Conservation (phyloP, 2,797 vertebrate genomes). For the Chaetophractus vellerosus region DNA sequence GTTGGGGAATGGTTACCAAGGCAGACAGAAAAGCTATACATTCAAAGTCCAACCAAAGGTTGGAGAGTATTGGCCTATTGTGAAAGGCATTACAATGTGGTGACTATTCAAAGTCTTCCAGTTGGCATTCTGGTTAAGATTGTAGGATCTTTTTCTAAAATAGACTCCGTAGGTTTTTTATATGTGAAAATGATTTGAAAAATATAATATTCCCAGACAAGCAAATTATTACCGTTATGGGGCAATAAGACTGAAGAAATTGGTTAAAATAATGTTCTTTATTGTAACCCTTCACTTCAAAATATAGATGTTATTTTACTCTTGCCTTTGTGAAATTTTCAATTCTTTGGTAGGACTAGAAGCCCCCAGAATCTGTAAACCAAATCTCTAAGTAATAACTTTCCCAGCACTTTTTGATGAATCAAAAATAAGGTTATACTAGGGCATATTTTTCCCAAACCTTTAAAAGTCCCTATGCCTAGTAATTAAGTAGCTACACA, state of each 20-base stretch:
- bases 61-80: not conserved
- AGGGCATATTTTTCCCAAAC: constrained; percentile 39
- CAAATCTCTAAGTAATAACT: constrained; percentile 1
- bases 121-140: constrained; percentile 36
- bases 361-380: not conserved
- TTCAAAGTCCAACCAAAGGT: constrained; percentile 17
- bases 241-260: not conserved
- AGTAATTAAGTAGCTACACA: constrained; percentile 22
- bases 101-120: constrained; percentile 12
- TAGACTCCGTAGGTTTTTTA: not conserved
- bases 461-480: not conserved
- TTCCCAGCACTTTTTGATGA: constrained; percentile 62
- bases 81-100: constrained; percentile 32
- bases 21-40: constrained; percentile 44
- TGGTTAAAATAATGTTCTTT: constrained; percentile 50
- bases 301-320: not conserved
- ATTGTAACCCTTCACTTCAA: constrained; percentile 53
- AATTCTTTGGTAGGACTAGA: constrained; percentile 24
- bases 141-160: constrained; percentile 56
- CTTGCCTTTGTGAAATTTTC: constrained; percentile 12
- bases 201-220: constrained; percentile 14
- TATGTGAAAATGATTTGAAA: constrained; percentile 67
- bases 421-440: constrained; percentile 40
- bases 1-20: constrained; percentile 51
- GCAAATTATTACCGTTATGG: constrained; percentile 47